Evolutionary conservation across 2,888 invertebrate genomes (phyloP), one percentile per base, ranked within the genome.

Genomic region (Diplolepis rosae): DNA sequence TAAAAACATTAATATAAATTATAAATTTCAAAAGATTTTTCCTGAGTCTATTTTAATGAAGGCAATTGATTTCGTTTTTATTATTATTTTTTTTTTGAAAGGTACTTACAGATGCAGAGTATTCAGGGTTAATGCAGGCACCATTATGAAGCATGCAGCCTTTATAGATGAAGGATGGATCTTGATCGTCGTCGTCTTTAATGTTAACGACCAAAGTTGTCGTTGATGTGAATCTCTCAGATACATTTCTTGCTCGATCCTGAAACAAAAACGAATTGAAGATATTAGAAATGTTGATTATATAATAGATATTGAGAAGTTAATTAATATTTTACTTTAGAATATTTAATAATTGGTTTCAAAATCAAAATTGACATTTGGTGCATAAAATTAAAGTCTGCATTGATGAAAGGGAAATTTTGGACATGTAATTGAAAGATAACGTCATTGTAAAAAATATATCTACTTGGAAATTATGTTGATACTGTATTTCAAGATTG

Each of bases 121-220:
- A 96, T 87, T 96, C 95, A 0, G 96, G 96, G 87, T 96, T 95
- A 77, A 96, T 94, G 87, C 96, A 97, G 66, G 94, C 93, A 0
- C 95, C 95, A 80, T 96, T 95, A 66, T 94, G 91, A 0, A 94
- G 89, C 80, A 93, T 94, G 85, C 97, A 97, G 13, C 95, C 95
- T 80, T 95, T 93, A 89, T 96, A 96, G 74, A 96, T 95, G 85
- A 97, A 97, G 0, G 96, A 95, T 0, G 97, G 97, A 85, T 96
- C 96, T 85, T 96, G 94, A 85, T 97, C 97, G 84, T 97, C 97
- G 56, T 95, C 96, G 83, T 97, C 97, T 81, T 93, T 92, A 11
- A 98, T 93, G 82, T 95, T 94, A 2, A 98, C 94, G 0, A 94
- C 95, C 73, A 98, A 89, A 0, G 95, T 96, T 1, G 96, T 94